Percentiles rank a stretch among this genome's conserved stretches.
These are phyloP conservation scores for Acropora tenuis DNA, from an alignment of 64 coral and sea anemone genomes.

Conservation along the genomic window DNA sequence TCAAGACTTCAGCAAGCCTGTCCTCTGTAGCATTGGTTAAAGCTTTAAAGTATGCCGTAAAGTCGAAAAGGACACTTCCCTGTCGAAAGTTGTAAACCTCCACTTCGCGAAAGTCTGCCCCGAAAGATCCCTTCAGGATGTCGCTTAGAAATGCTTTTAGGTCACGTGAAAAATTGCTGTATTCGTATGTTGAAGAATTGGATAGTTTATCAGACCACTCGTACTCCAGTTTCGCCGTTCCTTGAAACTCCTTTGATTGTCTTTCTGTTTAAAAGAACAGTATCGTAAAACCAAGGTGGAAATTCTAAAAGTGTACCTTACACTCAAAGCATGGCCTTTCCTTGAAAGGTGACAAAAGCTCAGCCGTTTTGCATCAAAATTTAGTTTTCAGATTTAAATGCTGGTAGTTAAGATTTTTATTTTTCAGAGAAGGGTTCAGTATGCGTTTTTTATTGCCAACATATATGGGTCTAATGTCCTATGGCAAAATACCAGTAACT, in stretches of 20 bases:
- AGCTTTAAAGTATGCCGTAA: background rate
- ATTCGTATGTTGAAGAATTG: background rate
- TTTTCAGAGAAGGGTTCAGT: too few relatives aligned
- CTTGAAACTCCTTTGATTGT: background rate
- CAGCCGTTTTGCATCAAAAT: too few relatives aligned
- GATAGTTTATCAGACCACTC: background rate
- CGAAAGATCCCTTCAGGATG: background rate
- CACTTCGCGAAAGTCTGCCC: background rate
- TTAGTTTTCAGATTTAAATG: too few relatives aligned
- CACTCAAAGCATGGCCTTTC: too few relatives aligned
- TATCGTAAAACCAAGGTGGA: too few relatives aligned
- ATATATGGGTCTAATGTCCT: too few relatives aligned
- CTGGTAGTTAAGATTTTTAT: too few relatives aligned
- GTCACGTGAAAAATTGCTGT: background rate
- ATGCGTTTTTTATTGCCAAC: too few relatives aligned
- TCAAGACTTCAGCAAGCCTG: background rate
- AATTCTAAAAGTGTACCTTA: too few relatives aligned
- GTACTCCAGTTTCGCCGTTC: background rate
- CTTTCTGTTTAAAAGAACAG: too few relatives aligned
- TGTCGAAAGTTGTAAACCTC: background rate
- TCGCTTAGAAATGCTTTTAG: background rate
- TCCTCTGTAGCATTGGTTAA: background rate
- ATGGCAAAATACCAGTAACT: too few relatives aligned
- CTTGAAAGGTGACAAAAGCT: too few relatives aligned
- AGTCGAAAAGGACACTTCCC: conserved; percentile 27